Conservation (phyloP, 2,888 invertebrate genomes). For the Spicauda simplicius region DNA sequence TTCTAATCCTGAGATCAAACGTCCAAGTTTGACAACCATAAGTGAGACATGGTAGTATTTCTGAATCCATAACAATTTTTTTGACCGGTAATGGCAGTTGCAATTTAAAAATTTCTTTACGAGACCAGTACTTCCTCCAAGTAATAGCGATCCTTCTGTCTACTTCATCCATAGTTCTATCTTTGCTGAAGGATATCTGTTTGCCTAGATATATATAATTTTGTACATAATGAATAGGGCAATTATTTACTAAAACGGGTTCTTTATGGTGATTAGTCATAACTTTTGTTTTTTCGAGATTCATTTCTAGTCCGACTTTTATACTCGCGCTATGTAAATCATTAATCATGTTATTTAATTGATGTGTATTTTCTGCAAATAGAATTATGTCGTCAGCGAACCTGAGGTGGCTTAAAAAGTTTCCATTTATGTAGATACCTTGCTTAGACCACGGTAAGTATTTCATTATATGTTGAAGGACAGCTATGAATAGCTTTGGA, state of each 20-base stretch:
- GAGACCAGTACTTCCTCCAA: constrained; percentile 19
- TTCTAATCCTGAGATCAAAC: constrained; percentile 31
- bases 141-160: not conserved
- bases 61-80: constrained; percentile 17
- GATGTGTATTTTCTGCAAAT: constrained; percentile 16
- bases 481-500: constrained; percentile 36
- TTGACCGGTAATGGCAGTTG: constrained; percentile 5
- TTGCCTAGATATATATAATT: constrained; percentile 2
- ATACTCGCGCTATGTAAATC: constrained; percentile 17
- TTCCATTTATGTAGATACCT: constrained; percentile 31
- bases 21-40: constrained; percentile 31
- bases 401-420: constrained; percentile 24
- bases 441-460: constrained; percentile 20
- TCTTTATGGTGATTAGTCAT: constrained; percentile 16
- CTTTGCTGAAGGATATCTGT: not conserved
- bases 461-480: constrained; percentile 26
- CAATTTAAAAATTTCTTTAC: constrained; percentile 35
- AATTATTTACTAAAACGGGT: not conserved
- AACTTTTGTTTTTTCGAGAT: constrained; percentile 17
- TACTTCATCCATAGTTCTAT: not conserved
- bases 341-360: constrained; percentile 33
- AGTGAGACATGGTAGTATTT: constrained; percentile 8
- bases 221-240: constrained; percentile 1
- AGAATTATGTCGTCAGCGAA: no score
- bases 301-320: constrained; percentile 23